These are phyloP conservation scores for Montipora efflorescens DNA, from an alignment of 64 coral and sea anemone species.

Conservation along the genomic window DNA sequence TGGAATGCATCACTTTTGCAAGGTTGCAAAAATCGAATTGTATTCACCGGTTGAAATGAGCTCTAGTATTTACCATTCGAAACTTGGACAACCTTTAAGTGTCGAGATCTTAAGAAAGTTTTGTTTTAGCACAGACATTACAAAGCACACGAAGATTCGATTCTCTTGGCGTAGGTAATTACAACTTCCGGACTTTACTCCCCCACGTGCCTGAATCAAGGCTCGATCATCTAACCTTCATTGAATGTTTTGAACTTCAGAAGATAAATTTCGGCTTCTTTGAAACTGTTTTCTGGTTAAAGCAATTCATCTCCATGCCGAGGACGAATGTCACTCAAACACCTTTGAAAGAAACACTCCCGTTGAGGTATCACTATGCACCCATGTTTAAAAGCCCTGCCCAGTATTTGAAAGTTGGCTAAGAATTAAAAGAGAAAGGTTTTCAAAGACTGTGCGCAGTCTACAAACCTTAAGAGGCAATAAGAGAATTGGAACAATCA, in stretches of 20 bases:
- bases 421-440: neutral
- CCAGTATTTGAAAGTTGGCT: neutral
- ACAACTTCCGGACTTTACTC: neutral
- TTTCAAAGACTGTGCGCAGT: neutral
- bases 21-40: no score
- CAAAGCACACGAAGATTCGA: neutral
- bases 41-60: neutral
- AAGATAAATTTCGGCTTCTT: conserved; percentile 21
- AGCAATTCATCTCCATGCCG: no score
- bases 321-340: neutral
- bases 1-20: neutral
- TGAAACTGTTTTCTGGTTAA: neutral
- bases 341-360: neutral
- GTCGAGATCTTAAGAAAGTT: neutral
- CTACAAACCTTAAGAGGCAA: no score
- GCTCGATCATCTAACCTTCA: conserved; percentile 23
- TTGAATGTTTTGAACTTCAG: neutral
- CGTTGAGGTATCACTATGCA: no score
- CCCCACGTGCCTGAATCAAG: neutral
- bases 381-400: neutral
- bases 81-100: neutral
- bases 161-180: neutral
- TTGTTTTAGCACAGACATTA: no score
- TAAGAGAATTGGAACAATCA: no score
- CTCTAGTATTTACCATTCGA: no score